A percentile compares a stretch with the other conserved stretches of the same genome.
Evolutionary conservation across 2,888 invertebrate species (phyloP).

Genomic region (Tiphia femorata): DNA sequence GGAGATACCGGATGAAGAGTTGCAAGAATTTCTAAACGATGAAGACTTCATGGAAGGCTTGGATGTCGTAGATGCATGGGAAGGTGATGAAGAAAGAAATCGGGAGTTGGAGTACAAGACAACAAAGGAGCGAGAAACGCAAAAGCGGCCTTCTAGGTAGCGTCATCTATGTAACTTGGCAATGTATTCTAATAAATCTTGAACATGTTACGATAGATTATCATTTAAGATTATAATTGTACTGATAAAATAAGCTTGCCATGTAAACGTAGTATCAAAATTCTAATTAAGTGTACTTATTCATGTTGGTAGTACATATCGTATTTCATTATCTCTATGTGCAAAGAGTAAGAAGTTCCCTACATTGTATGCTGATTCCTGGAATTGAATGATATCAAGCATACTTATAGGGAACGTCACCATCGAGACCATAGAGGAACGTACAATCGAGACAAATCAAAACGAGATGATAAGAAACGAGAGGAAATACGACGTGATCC

Average conservation of each 20-base stretch:
- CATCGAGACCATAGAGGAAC: conserved; percentile 43
- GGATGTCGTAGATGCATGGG: conserved; percentile 64
- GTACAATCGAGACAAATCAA: conserved; percentile 43
- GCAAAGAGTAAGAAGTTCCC: too few species aligned
- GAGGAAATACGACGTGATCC: conserved; percentile 62
- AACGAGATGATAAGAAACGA: conserved; percentile 53
- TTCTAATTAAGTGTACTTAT: too few species aligned
- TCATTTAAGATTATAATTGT: background rate
- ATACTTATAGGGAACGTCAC: conserved; percentile 59
- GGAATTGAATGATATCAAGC: conserved; percentile 32
- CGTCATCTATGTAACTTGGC: conserved; percentile 16
- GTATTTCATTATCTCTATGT: too few species aligned
- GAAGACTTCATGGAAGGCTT: conserved; percentile 62
- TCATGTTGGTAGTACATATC: too few species aligned
- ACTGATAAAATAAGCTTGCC: background rate
- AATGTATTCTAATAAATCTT: conserved; percentile 2
- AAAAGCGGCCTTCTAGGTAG: conserved; percentile 48
- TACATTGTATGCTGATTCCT: background rate
- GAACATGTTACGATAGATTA: too few species aligned
- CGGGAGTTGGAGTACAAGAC: conserved; percentile 23
- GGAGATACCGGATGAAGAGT: conserved; percentile 60
- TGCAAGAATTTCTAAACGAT: conserved; percentile 60
- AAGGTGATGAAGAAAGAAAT: conserved; percentile 56
- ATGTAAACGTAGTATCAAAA: background rate
- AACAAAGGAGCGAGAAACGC: conserved; percentile 26